Conservation (phyloP, 1,140 invertebrate species). For the Dendroctonus ponderosae region DNA sequence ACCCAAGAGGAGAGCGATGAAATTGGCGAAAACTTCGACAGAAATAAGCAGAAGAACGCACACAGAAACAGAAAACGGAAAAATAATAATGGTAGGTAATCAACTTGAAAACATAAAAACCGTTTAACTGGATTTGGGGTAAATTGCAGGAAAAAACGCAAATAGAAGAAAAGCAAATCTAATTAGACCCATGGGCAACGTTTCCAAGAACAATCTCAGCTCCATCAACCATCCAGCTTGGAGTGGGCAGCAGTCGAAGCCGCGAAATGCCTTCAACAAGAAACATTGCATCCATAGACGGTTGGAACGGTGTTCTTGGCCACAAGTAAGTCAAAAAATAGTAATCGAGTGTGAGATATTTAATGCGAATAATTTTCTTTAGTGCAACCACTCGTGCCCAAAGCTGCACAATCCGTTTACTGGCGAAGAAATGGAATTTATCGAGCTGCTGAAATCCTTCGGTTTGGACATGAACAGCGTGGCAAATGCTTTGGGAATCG, state of each 20-base stretch:
- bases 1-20: conserved; percentile 12
- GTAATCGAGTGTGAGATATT: neutral
- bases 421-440: conserved; percentile 86
- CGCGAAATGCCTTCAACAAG: conserved; percentile 43
- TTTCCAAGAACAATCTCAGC: conserved; percentile 15
- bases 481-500: conserved; percentile 81
- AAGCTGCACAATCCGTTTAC: conserved; percentile 80
- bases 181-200: neutral
- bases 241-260: conserved; percentile 48
- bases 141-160: conserved; percentile 12
- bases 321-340: conserved; percentile 45
- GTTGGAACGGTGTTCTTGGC: conserved; percentile 85
- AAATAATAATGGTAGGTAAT: conserved; percentile 37
- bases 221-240: conserved; percentile 47
- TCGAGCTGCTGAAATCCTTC: conserved; percentile 83
- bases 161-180: conserved; percentile 10
- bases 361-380: conserved; percentile 42
- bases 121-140: conserved; percentile 12
- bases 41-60: conserved; percentile 44
- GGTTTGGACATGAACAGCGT: conserved; percentile 83
- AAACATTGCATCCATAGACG: conserved; percentile 63
- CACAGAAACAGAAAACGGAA: conserved; percentile 47
- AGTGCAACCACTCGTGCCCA: conserved; percentile 88
- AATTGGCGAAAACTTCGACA: conserved; percentile 12
- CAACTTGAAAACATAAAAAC: neutral